Evolutionary conservation across 37 sponge, comb jelly and placozoan genomes (phyloP), one percentile per base, ranked within the genome.

Genomic region (Lycopodina hypogea): DNA sequence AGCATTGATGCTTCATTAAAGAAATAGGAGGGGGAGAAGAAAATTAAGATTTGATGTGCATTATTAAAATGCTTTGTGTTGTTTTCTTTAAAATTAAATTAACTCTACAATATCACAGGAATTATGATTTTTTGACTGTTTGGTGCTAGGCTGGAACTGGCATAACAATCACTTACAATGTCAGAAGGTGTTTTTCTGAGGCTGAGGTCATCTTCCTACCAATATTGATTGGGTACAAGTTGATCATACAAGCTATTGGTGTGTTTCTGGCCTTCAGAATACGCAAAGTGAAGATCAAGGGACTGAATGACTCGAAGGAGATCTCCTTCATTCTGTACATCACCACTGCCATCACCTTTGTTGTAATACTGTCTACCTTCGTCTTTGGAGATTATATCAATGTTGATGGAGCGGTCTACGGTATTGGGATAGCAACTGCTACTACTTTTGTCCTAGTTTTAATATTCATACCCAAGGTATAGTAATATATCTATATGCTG

Each of bases 391-490:
- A 87, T 36, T 87, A 74, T 48, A 71, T 81, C 48, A 81, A 87
- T 48, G 64, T 76, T 2, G 75, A 62, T 66, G 75, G 81, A 30
- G 50, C 45, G 1, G 26, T 69, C 15, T 68, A 57, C 56, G 81
- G 69, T n/a, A 36, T 76, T 36, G 68, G 81, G 1, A 53, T 80
- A 4, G 39, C 75, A 55, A 76, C 74, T 22, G 58, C 77, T 0
- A 68, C 76, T 9, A 55, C 75, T 36, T 38, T 66, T 33, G 74
- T 75, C 19, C 63, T 87, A 4, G 71, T 42, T 7, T 68, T 87
- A 24, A 69, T 81, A 9, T 87, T 87, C 63, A 30, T 87, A 11
- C 87, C 87, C 32, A 80, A 87, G 87, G 87, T 86, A 76, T n/a
- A 53, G 23, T 4, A 21, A 37, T 68, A 8, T n/a, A n/a, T n/a